Evolutionary conservation across 30 jellyfish, hydroid and myxozoan species (phyloP).

Genomic region (Pseudorhiza aurosa): DNA sequence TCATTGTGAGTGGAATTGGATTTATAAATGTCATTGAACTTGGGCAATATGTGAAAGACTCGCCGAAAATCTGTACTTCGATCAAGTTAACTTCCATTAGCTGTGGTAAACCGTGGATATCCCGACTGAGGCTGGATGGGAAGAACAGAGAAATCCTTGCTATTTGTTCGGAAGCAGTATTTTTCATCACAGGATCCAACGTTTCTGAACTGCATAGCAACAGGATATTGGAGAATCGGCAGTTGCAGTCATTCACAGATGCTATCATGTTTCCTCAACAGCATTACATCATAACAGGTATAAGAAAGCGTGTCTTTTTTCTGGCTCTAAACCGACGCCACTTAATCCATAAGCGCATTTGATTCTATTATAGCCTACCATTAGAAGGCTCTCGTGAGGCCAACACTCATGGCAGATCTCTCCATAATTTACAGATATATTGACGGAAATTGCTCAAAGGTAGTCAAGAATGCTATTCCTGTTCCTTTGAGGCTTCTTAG

Average conservation of each 20-base stretch:
- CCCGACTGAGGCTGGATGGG: slow-evolving; percentile 33
- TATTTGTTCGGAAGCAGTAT: slow-evolving; percentile 67
- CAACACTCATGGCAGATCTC: too few relatives aligned
- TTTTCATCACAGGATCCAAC: slow-evolving; percentile 41
- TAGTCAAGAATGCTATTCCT: too few relatives aligned
- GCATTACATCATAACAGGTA: slow-evolving; percentile 88
- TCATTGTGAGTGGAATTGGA: slow-evolving; percentile 77
- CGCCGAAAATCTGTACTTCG: slow-evolving; percentile 62
- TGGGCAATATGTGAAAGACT: slow-evolving; percentile 49
- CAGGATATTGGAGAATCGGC: slow-evolving; percentile 75
- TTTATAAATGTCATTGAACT: slow-evolving; percentile 74
- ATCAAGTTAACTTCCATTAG: slow-evolving; percentile 9
- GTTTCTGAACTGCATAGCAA: slow-evolving; percentile 19
- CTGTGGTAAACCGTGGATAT: slow-evolving; percentile 76
- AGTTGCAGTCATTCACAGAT: slow-evolving; percentile 66
- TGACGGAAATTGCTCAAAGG: too few relatives aligned
- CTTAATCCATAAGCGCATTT: too few relatives aligned
- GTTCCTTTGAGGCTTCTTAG: too few relatives aligned
- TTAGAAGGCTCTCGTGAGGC: too few relatives aligned
- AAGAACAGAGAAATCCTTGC: slow-evolving; percentile 66
- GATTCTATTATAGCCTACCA: too few relatives aligned
- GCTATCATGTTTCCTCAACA: slow-evolving; percentile 60
- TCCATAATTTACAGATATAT: too few relatives aligned
- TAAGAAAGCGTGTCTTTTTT: too few relatives aligned
- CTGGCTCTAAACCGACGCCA: too few relatives aligned